A percentile compares a stretch with the other conserved stretches of the same genome.
phyloP scores from a whole-genome alignment of 2,888 invertebrate species.

The Pseudoips prasinana region DNA sequence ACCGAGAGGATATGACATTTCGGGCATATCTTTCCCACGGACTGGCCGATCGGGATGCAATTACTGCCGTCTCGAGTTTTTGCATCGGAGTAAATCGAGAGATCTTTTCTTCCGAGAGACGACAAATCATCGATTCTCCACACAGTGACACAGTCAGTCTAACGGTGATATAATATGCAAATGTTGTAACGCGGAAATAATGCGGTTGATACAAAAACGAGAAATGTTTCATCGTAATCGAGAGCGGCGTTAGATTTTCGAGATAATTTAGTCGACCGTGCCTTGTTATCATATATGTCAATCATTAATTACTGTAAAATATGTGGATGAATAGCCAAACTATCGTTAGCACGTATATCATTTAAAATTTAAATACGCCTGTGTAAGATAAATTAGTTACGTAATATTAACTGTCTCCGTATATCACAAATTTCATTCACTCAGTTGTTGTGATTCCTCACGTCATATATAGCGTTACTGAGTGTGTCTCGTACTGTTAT shows the following conservation, averaged over 20 bases:
- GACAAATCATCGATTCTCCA: conserved; percentile 50
- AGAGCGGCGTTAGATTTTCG: conserved; percentile 24
- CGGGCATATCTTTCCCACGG: conserved; percentile 75
- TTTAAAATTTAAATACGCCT: conserved; percentile 17
- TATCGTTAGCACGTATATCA: conserved; percentile 9
- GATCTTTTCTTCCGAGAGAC: conserved; percentile 37
- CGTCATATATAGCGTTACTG: too few species aligned
- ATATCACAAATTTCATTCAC: background rate
- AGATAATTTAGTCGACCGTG: conserved; percentile 24
- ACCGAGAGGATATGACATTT: conserved; percentile 70
- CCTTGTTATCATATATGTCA: conserved; percentile 24
- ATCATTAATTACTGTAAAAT: conserved; percentile 27
- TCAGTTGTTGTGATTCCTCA: too few species aligned
- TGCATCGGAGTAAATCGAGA: conserved; percentile 49
- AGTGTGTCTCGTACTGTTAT: too few species aligned
- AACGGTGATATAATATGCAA: conserved; percentile 44
- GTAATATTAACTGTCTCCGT: background rate
- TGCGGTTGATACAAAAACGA: conserved; percentile 26
- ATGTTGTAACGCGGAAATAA: conserved; percentile 35
- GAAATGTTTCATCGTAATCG: conserved; percentile 24
- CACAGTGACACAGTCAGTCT: conserved; percentile 42
- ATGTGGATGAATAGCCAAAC: conserved; percentile 15
- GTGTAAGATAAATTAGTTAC: background rate
- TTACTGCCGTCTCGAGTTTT: conserved; percentile 61
- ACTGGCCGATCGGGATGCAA: conserved; percentile 52